Evolutionary conservation across 2,113 vertebrate genomes (phyloP).

Genomic region (Puma concolor): DNA sequence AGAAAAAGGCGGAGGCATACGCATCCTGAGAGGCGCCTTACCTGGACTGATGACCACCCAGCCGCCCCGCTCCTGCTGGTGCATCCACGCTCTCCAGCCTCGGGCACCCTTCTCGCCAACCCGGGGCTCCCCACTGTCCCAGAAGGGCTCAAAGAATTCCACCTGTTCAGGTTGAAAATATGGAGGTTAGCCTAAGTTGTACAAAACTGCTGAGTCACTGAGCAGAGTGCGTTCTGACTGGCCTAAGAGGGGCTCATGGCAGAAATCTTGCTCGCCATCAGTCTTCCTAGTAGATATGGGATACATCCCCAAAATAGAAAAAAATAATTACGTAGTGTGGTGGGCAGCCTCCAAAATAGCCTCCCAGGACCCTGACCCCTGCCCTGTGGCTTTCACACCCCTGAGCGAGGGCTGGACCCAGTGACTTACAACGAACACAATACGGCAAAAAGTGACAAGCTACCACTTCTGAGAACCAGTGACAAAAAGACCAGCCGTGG

Average conservation of each 20-base stretch:
- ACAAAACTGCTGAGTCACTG: neutral
- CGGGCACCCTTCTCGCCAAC: constrained; percentile 94
- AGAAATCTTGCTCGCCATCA: neutral
- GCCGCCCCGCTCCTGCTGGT: constrained; percentile 96
- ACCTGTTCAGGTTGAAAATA: constrained; percentile 82
- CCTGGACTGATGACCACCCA: constrained; percentile 92
- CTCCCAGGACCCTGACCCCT: neutral
- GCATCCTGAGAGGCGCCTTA: constrained; percentile 56
- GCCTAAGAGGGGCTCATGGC: too few relatives aligned
- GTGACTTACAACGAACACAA: neutral
- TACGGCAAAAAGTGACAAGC: neutral
- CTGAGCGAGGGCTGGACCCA: neutral
- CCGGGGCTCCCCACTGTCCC: constrained; percentile 96
- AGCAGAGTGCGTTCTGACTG: neutral
- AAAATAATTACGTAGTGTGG: neutral
- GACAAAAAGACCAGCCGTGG: neutral
- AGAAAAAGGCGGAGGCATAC: neutral
- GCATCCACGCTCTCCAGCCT: constrained; percentile 98
- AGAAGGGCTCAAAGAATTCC: constrained; percentile 97
- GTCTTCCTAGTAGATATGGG: neutral
- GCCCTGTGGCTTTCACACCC: neutral
- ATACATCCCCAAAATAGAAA: neutral
- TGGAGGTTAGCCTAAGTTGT: neutral
- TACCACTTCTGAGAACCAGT: neutral
- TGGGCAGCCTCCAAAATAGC: neutral